These are phyloP conservation scores for Brachyptera risi DNA, from an alignment of 2,888 invertebrate genomes.

Conservation along the genomic window DNA sequence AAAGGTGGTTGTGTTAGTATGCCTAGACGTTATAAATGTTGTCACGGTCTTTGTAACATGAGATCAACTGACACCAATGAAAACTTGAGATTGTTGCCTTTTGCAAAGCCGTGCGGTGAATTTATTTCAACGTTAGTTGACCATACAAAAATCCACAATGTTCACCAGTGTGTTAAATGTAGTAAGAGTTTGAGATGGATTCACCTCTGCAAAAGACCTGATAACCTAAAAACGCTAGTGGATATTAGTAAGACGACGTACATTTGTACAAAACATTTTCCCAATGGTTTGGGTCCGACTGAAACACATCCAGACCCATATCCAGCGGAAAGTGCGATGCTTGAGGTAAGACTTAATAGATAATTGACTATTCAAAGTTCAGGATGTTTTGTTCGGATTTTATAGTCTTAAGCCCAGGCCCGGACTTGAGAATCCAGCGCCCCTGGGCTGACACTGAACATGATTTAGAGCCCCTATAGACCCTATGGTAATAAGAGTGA, in stretches of 20 bases:
- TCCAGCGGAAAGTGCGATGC: too few species aligned
- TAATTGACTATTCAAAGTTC: too few species aligned
- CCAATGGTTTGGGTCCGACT: not conserved
- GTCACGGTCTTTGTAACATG: not conserved
- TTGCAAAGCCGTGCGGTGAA: not conserved
- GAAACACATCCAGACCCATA: constrained; percentile 7
- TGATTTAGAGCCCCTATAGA: too few species aligned
- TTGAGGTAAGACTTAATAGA: too few species aligned
- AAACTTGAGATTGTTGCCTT: not conserved
- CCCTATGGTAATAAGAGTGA: too few species aligned
- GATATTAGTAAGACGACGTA: constrained; percentile 1
- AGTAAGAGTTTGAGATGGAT: constrained; percentile 9
- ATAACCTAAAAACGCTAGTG: not conserved
- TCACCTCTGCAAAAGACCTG: not conserved
- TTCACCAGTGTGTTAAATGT: not conserved
- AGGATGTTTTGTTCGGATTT: too few species aligned
- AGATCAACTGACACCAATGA: not conserved
- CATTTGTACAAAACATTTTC: constrained; percentile 7
- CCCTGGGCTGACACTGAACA: too few species aligned
- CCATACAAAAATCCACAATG: not conserved
- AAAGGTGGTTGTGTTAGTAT: too few species aligned
- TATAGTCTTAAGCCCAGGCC: too few species aligned
- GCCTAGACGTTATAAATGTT: too few species aligned
- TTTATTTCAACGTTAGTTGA: not conserved
- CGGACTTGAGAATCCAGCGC: too few species aligned